Evolutionary conservation across 2,888 invertebrate species (phyloP), one percentile per base, ranked within the genome.

Genomic region (Calephelis perditalis): DNA sequence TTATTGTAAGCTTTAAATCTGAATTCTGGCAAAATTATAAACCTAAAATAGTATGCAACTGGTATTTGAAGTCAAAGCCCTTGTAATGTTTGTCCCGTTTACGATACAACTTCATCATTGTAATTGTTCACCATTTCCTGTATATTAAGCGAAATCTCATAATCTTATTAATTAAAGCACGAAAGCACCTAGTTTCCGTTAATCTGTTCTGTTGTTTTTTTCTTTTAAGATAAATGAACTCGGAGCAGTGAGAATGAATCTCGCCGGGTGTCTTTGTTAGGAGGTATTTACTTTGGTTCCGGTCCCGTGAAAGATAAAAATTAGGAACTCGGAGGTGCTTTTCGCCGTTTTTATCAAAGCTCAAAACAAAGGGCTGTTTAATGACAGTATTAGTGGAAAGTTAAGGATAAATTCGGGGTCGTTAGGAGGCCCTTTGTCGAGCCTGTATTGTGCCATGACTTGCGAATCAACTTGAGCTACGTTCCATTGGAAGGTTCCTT

Each of bases 371-470:
- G 86, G 86, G 82, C 82, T 86, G 85, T 86, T 86, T 86, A 86
- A 88, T 88, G 86, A 83, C 77, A 83, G 85, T 84, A 85, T 88
- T 87, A 87, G 87, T 84, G 82, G 83, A 86, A 85, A 87, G 86
- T 86, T 86, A 82, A 79, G 83, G 84, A 87, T 88, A 85, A 87
- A 88, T 88, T 88, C 77, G 75, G 73, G 78, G 80, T 86, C 86
- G 82, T 88, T 87, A 85, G 70, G 65, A 74, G 75, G 77, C 81
- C 81, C 84, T 86, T 87, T 87, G 86, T 86, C 82, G 81, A 73
- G 74, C 77, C 73, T 83, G 81, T 85, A 83, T 84, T 86, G 83
- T 85, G 76, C 71, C 76, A 73, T 74, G 77, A 80, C 65, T 67
- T 66, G 64, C 62, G 61, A 68, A 74, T 81, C 78, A 77, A 81